Evolutionary conservation across 2,888 invertebrate genomes (phyloP).

Genomic region (Drosophila mimetica): DNA sequence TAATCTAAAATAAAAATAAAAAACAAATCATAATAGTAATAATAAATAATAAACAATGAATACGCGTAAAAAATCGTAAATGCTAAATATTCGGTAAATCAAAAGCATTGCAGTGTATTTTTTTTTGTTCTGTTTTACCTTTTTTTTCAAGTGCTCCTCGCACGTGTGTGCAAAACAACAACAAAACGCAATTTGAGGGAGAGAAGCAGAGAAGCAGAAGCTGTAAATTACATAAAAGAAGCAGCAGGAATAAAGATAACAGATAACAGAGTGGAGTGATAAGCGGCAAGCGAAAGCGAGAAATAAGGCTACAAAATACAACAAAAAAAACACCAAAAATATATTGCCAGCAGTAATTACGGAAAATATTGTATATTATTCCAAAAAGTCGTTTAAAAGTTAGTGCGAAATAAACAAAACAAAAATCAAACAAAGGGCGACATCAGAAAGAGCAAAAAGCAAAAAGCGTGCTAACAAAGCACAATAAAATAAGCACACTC

Average conservation of each 20-base stretch:
- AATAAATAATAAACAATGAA: constrained; percentile 8
- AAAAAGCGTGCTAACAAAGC: not conserved
- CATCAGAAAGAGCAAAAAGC: not conserved
- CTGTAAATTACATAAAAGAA: constrained; percentile 41
- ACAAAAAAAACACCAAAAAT: constrained; percentile 1
- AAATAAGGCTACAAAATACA: not conserved
- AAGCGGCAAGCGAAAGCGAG: constrained; percentile 9
- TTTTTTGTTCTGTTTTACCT: constrained; percentile 33
- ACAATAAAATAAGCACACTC: not conserved
- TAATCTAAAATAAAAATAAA: constrained; percentile 1
- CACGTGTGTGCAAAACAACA: constrained; percentile 35
- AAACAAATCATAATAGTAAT: constrained; percentile 2
- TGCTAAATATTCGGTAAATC: constrained; percentile 27
- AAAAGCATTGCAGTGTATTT: constrained; percentile 9
- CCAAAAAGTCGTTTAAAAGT: constrained; percentile 4
- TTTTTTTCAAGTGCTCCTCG: constrained; percentile 43
- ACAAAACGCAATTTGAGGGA: constrained; percentile 5
- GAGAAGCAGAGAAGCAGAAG: not conserved
- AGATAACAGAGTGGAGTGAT: constrained; percentile 21
- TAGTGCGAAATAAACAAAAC: constrained; percentile 10
- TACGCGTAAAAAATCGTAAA: constrained; percentile 10
- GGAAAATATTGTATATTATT: constrained; percentile 1
- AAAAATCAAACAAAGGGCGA: constrained; percentile 26
- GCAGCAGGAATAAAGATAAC: constrained; percentile 29
- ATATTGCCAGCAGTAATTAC: constrained; percentile 5